Conservation (phyloP, 2,797 vertebrate species). For the Microchirus variegatus region DNA sequence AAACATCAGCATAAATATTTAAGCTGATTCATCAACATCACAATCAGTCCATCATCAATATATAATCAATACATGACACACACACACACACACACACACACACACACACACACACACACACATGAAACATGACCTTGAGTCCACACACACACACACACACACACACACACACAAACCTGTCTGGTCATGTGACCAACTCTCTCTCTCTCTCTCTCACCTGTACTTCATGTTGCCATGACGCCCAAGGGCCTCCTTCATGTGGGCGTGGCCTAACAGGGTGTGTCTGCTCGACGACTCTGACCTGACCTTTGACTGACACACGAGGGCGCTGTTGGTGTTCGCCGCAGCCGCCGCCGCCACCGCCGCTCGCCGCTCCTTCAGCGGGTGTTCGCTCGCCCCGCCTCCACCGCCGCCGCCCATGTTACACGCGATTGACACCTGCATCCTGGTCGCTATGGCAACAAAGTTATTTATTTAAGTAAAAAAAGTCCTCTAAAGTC, state of each 20-base stretch:
- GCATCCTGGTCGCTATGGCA: slow-evolving; percentile 48
- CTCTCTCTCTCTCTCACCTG: slow-evolving; percentile 54
- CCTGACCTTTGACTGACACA: slow-evolving; percentile 49
- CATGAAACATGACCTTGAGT: too few species aligned
- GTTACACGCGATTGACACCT: slow-evolving; percentile 68
- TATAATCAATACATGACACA: not conserved
- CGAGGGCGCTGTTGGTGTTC: slow-evolving; percentile 14
- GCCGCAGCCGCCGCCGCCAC: slow-evolving; percentile 4
- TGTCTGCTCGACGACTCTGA: slow-evolving; percentile 11
- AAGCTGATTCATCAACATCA: not conserved
- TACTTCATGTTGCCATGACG: slow-evolving; percentile 72
- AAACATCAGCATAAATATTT: slow-evolving; percentile 3
- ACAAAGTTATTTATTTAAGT: not conserved
- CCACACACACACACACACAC: too few species aligned
- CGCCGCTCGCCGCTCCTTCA: slow-evolving; percentile 51
- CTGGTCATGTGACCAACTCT: slow-evolving; percentile 12
- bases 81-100: slow-evolving; percentile 7
- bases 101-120: slow-evolving; percentile 10
- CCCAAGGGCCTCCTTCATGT: slow-evolving; percentile 65
- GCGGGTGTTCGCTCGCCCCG: slow-evolving; percentile 29
- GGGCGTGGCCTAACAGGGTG: slow-evolving; percentile 58
- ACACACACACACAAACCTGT: slow-evolving; percentile 21
- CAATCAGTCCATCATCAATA: not conserved
- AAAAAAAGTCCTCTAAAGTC: slow-evolving; percentile 3
- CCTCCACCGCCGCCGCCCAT: slow-evolving; percentile 18